phyloP scores from a whole-genome alignment of 2,888 invertebrate genomes.

The Machimus atricapillus region DNA sequence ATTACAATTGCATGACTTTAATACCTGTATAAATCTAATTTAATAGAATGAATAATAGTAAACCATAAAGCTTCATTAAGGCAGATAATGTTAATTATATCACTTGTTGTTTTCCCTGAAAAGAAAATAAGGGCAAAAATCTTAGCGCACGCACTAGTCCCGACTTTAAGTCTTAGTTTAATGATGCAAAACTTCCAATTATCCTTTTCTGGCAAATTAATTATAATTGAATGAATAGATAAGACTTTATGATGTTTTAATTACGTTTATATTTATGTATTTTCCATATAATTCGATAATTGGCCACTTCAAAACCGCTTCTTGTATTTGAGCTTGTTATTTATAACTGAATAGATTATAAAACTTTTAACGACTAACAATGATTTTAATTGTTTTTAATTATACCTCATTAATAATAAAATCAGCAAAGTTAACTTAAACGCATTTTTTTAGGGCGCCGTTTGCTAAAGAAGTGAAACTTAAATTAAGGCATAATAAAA shows the following conservation, averaged over 20 bases:
- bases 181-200: background rate
- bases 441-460: no score
- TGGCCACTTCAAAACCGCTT: background rate
- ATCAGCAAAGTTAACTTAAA: no score
- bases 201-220: background rate
- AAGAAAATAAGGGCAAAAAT: background rate
- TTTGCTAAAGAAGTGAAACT: no score
- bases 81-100: background rate
- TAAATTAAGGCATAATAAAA: no score
- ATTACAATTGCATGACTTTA: background rate
- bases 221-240: background rate
- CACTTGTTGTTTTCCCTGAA: background rate
- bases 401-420: background rate
- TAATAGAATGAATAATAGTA: background rate
- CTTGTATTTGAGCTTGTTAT: background rate
- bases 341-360: background rate
- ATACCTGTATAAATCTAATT: background rate
- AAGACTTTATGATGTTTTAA: background rate
- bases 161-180: background rate
- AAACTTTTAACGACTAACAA: background rate
- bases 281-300: background rate
- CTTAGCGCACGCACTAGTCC: background rate
- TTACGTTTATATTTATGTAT: background rate
- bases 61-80: background rate
- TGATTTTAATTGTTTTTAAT: background rate